phyloP scores from a whole-genome alignment of 2,797 vertebrate genomes.

The Paguma larvata region DNA sequence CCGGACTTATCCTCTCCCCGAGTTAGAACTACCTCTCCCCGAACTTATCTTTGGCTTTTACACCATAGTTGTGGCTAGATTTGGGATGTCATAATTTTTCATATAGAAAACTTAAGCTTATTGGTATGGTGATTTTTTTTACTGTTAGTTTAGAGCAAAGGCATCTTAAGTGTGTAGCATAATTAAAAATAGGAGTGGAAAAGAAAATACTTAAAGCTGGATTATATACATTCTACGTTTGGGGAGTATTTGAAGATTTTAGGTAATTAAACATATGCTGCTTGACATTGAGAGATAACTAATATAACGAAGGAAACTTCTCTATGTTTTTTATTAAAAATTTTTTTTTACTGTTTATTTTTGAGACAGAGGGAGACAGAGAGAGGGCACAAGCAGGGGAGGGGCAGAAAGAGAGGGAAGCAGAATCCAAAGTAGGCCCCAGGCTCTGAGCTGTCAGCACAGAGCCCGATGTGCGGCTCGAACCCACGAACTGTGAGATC shows the following conservation, averaged over 20 bases:
- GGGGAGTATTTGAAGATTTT: constrained; percentile 9
- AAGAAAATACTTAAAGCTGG: background rate
- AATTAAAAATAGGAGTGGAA: background rate
- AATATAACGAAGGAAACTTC: background rate
- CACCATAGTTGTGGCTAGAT: background rate
- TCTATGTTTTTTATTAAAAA: background rate
- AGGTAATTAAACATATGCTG: background rate
- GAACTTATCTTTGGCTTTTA: constrained; percentile 23
- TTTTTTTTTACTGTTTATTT: too few relatives aligned
- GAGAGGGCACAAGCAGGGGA: too few relatives aligned
- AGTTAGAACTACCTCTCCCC: background rate
- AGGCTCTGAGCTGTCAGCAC: too few relatives aligned
- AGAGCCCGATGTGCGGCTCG: too few relatives aligned
- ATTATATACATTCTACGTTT: background rate
- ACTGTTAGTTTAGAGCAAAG: constrained; percentile 23
- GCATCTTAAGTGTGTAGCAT: background rate
- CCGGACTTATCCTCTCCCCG: background rate
- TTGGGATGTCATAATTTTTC: background rate
- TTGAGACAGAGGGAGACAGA: too few relatives aligned
- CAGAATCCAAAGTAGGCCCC: too few relatives aligned
- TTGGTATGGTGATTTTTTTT: background rate
- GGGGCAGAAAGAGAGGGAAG: too few relatives aligned
- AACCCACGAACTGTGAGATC: too few relatives aligned
- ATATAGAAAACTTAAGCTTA: background rate
- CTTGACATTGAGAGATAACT: constrained; percentile 1